A percentile compares a stretch with the other conserved stretches of the same genome.
Conservation (phyloP, 2,113 vertebrate species). For the Apaloderma vittatum region DNA sequence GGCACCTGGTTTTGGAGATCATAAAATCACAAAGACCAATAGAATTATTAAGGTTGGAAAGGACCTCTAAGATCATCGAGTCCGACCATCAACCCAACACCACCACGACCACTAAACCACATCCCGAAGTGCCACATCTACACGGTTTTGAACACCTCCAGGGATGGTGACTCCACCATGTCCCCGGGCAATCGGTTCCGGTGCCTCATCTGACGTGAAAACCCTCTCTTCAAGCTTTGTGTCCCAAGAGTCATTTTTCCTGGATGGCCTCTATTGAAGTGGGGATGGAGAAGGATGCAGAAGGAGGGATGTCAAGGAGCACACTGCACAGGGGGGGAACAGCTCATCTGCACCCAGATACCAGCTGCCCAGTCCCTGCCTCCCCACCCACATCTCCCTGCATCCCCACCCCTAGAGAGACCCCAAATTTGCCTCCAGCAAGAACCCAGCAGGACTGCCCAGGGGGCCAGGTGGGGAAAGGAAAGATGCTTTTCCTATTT, state of each 20-base stretch:
- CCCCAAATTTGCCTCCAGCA: background rate
- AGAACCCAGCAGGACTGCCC: background rate
- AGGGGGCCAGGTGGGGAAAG: background rate
- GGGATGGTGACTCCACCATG: too few relatives aligned
- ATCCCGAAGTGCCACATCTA: too few relatives aligned
- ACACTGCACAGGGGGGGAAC: fast-evolving
- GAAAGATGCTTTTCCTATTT: background rate
- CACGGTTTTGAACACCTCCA: too few relatives aligned
- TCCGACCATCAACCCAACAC: too few relatives aligned
- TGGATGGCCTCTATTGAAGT: background rate
- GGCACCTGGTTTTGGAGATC: background rate
- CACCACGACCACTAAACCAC: too few relatives aligned
- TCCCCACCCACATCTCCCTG: background rate
- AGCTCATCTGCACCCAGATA: background rate
- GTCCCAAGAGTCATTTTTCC: background rate
- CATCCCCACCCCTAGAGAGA: background rate
- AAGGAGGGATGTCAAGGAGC: background rate
- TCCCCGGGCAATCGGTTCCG: too few relatives aligned
- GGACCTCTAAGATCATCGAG: too few relatives aligned
- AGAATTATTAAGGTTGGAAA: too few relatives aligned
- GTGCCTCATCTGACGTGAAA: background rate
- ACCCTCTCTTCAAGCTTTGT: background rate
- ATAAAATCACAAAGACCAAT: too few relatives aligned
- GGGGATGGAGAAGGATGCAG: background rate
- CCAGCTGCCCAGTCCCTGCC: background rate